Percentiles rank a stretch among this genome's conserved stretches.
These are phyloP conservation scores for Oegoconia quadripuncta DNA, from an alignment of 2,888 invertebrate species.

Conservation along the genomic window DNA sequence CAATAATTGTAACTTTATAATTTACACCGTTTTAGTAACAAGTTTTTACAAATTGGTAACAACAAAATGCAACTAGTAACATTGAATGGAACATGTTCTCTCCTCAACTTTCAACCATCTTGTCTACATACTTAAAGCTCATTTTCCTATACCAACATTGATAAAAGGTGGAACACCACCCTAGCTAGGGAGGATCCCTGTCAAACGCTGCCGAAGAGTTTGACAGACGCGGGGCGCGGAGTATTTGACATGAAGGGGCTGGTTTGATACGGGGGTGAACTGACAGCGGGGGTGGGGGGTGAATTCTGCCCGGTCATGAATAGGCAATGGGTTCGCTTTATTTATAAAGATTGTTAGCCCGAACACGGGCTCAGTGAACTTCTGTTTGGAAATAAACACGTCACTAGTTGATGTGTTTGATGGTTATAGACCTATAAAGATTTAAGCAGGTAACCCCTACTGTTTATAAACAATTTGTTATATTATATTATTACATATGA, in stretches of 20 bases:
- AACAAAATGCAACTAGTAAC: not conserved
- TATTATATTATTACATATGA: not conserved
- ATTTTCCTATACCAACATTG: conserved; percentile 18
- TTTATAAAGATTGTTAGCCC: conserved; percentile 75
- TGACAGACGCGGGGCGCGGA: conserved; percentile 79
- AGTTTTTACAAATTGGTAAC: not conserved
- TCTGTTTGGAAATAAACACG: conserved; percentile 62
- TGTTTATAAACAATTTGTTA: not conserved
- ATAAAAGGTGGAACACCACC: conserved; percentile 64
- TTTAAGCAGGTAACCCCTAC: not conserved
- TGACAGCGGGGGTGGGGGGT: conserved; percentile 53
- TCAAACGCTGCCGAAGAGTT: conserved; percentile 79
- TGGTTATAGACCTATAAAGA: too few relatives aligned
- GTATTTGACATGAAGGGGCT: conserved; percentile 80
- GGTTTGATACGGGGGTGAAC: conserved; percentile 75
- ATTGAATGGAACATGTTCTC: conserved; percentile 18
- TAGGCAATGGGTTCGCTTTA: conserved; percentile 78
- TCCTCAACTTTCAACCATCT: conserved; percentile 31
- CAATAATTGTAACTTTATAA: too few relatives aligned
- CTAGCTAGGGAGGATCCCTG: conserved; percentile 75
- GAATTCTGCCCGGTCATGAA: conserved; percentile 78
- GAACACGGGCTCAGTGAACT: conserved; percentile 67
- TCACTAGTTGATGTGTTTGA: conserved; percentile 31
- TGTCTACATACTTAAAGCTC: conserved; percentile 17
- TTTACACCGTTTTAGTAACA: too few relatives aligned